Evolutionary conservation across 2,888 invertebrate genomes (phyloP), one percentile per base, ranked within the genome.

Genomic region (Ganaspis brasiliensis): DNA sequence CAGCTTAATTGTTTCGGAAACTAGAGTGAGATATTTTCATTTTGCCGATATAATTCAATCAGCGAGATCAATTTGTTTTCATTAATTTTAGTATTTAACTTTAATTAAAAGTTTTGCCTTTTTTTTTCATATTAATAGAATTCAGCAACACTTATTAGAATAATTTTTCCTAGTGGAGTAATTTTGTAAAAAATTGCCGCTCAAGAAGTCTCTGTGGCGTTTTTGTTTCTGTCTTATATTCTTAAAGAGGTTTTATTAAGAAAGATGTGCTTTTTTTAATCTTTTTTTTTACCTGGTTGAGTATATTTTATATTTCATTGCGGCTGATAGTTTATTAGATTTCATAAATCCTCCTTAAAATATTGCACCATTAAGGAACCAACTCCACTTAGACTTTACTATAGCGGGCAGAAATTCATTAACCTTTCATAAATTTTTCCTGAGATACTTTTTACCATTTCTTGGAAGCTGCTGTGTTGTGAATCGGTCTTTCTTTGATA

Each of bases 291-390:
- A 14, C 12, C n/a, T 6, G 31, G 31, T 78, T 75, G 80, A 78
- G 82, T 86, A 83, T 87, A 90, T 89, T 87, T 89, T 89, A 88
- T 89, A 89, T 89, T 89, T 89, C 89, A 90, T 90, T 89, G 89
- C 87, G 84, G 87, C 82, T 85, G 84, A 87, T 89, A 88, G 89
- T 90, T 89, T 89, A 90, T 90, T 90, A 90, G 88, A 89, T 89
- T 90, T 89, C 88, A 89, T 88, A 89, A 90, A 88, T 90, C 85
- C 83, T 84, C 83, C 84, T 85, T 90, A 87, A 90, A 90, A 90
- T 90, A 90, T 90, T 84, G 88, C 88, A 84, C 87, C 89, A 89
- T 89, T 90, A 87, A 88, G 88, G 86, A 87, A 89, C 88, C 88
- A 86, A 82, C 85, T 81, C 81, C 82, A 79, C 75, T 75, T 71